Base-by-base conservation (phyloP, 53 echinoderm and acorn worm species). In the Crossaster papposus region DNA sequence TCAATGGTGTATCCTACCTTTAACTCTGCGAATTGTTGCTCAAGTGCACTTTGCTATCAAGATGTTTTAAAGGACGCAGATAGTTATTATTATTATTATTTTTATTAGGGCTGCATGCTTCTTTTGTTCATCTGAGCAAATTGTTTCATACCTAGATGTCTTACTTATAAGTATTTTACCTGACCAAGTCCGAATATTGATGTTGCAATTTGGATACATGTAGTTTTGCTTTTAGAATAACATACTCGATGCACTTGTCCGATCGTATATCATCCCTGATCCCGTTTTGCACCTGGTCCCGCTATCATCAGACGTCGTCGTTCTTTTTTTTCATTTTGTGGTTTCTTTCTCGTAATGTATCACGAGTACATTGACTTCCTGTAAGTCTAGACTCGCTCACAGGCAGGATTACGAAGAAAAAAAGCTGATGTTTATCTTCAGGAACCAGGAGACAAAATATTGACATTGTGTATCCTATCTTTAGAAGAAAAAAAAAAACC, bases 401-500 rank as follows among this genome's bases (percentile, higher is more conserved):
- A 36, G 79, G 79, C 44, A 15, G 52, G 79, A 78, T 78, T 78
- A 52, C 20, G 0, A 24, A 78, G 0, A 78, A n/a, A n/a, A n/a
- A n/a, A 29, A 26, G 13, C 7, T 44, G 52, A 78, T 78, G 10
- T 28, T 18, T 51, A 28, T 78, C 30, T 78, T 6, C 5, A n/a
- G 52, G 51, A 51, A 50, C 14, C 14, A 10, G 75, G 12, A 1
- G 75, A 36, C 28, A 26, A 51, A 52, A 28, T 52, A 29, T 78
- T 78, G 51, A 78, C 79, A 50, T 78, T 51, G 26, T 78, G 36
- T 29, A 74, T 74, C 74, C 34, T 74, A 32, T 34, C 71, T 30
- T 20, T 58, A 20, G 28, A 28, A 68, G 68, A 28, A 26, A 26
- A 26, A 10, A 28, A 4, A n/a, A n/a, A n/a, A n/a, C n/a, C n/a